phyloP scores from a whole-genome alignment of 2,888 invertebrate species.

The Julus scanicus region DNA sequence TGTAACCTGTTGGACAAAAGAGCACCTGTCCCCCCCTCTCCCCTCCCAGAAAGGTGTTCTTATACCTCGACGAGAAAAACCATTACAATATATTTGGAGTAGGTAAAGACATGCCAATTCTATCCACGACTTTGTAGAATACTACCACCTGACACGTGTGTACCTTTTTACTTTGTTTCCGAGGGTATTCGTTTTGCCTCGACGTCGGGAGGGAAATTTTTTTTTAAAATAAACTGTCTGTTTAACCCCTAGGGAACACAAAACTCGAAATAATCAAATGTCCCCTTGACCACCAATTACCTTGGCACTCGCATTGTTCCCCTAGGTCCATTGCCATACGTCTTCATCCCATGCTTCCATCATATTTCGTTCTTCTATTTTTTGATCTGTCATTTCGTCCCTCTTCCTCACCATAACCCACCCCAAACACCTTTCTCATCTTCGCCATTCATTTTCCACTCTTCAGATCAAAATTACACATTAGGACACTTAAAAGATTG shows the following conservation, averaged over 20 bases:
- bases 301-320: constrained; percentile 43
- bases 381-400: constrained; percentile 46
- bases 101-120: constrained; percentile 54
- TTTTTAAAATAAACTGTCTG: constrained; percentile 9
- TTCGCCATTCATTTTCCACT: constrained; percentile 14
- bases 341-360: constrained; percentile 39
- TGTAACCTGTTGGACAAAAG: constrained; percentile 51
- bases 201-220: constrained; percentile 54
- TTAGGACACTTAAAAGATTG: constrained; percentile 48
- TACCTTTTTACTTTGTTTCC: constrained; percentile 52
- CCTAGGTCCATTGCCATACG: constrained; percentile 39
- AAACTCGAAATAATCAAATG: constrained; percentile 36
- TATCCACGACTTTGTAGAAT: constrained; percentile 56
- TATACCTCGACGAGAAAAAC: constrained; percentile 24
- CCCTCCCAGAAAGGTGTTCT: constrained; percentile 17
- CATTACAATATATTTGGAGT: constrained; percentile 48
- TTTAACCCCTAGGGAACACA: constrained; percentile 9
- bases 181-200: constrained; percentile 50
- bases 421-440: constrained; percentile 14
- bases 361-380: constrained; percentile 44
- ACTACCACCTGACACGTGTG: constrained; percentile 51
- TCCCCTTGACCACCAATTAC: constrained; percentile 39
- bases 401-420: neutral
- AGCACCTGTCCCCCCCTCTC: neutral
- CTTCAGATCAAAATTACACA: constrained; percentile 48